Base-by-base conservation (phyloP, 2,888 invertebrate species). In the Deroplatys truncata region DNA sequence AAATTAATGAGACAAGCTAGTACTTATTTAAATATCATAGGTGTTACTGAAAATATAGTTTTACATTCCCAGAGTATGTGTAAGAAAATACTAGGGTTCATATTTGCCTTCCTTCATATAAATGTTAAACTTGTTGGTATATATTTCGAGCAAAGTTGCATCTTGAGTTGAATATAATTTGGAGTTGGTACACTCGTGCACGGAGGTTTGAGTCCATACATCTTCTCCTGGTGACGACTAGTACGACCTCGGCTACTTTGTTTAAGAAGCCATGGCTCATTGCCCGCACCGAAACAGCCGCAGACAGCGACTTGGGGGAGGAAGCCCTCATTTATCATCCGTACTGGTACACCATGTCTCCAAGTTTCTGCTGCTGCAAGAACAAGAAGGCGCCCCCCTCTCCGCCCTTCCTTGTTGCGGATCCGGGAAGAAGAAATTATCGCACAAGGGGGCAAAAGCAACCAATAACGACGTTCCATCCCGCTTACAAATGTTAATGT, bases 201-300 rank as follows among this genome's bases (percentile, higher is more conserved):
- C 56, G 56, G 56, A 72, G 56, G 56, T 4, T 72, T 72, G 7
- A 25, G 56, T 2, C 56, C 56, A 72, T 72, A 72, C 56, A 72
- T 72, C 56, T 72, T 72, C 20, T 43, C 56, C 10, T 85, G 84
- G 84, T 85, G 84, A 85, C 84, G 35, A 85, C 84, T 43, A 85
- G 56, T 72, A 72, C 56, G 56, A 72, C 56, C 35, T 13, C 13
- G 84, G n/a, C 31, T 85, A 86, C 86, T 82, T 82, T 86, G 82
- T 86, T 82, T 86, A 87, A 87, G 87, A 87, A 83, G 82, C 28
- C 82, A 87, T 83, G 87, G 87, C 87, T 87, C 87, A 83, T 87
- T 87, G 83, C 87, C 35, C 83, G 82, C 87, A 87, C 87, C 86
- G 72, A 85, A 85, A 43, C 85, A 85, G 82, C 87, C 87, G 35